Evolutionary conservation across 2,797 vertebrate genomes (phyloP), one percentile per base, ranked within the genome.

Genomic region (Bucorvus abyssinicus): DNA sequence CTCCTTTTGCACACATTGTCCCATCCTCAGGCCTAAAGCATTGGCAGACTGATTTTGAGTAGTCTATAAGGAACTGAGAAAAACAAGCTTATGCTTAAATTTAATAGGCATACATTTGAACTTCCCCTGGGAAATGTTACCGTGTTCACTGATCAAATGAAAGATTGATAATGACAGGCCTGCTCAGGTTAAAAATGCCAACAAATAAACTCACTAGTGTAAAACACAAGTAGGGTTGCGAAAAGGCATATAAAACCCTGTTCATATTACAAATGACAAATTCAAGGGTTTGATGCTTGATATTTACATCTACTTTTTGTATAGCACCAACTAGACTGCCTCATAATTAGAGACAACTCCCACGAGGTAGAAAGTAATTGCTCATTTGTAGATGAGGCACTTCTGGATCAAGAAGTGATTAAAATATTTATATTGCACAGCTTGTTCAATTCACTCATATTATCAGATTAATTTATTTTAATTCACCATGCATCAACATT

Each of bases 341-440:
- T 98, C 97, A 96, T 98, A 98, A 99, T 98, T 98, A 97, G 88
- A 97, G 95, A 93, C 53, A 81, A 50, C 70, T 98, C 98, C 98
- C 98, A 97, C 81, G 97, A 98, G 98, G 97, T 94, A 91, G 79
- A 97, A 98, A 97, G 97, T 98, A 98, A 99, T 99, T 99, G 98
- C 98, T 98, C 98, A 98, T 99, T 99, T 98, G 98, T 98, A 98
- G 97, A 98, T 98, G 98, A 98, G 98, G 97, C 97, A 97, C 98
- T 98, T 98, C 96, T 98, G 97, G 98, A 98, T 98, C 98, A 98
- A 98, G 98, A 98, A 98, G 95, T 98, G 98, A 97, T 98, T 99
- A 98, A 98, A 99, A 99, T 98, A 99, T 99, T 99, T 98, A 98
- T 98, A 98, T 97, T 97, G 96, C 97, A 98, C 97, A 97, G 97